phyloP scores from a whole-genome alignment of 2,113 vertebrate species.

The Bufo bufo region DNA sequence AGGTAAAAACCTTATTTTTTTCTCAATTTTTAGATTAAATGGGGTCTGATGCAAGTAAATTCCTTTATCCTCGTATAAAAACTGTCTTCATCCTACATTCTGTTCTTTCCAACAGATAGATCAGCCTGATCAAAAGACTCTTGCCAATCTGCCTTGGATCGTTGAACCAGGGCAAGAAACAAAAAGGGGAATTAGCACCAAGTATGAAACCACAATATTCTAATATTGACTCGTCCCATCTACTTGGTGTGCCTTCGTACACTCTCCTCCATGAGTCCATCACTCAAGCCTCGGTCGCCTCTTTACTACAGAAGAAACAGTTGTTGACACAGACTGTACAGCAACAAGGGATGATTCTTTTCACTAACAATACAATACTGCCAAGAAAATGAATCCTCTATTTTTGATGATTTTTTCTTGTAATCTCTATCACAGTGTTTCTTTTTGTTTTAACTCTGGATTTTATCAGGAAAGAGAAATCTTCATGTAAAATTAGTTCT shows the following conservation, averaged over 20 bases:
- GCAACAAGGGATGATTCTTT: slow-evolving; percentile 9
- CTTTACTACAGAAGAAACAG: slow-evolving; percentile 7
- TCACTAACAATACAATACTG: slow-evolving; percentile 47
- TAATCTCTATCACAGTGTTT: slow-evolving; percentile 47
- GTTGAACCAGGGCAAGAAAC: slow-evolving; percentile 98
- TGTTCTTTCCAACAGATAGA: slow-evolving; percentile 85
- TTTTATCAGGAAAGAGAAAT: slow-evolving; percentile 26
- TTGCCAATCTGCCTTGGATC: slow-evolving; percentile 97
- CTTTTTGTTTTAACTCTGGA: slow-evolving; percentile 36
- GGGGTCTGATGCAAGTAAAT: background rate
- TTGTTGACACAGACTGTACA: slow-evolving; percentile 8
- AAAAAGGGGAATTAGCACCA: slow-evolving; percentile 99
- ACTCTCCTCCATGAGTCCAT: slow-evolving; percentile 29
- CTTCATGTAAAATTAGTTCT: slow-evolving; percentile 34
- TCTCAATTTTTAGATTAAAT: background rate
- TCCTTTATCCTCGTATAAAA: background rate
- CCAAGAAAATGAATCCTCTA: slow-evolving; percentile 53
- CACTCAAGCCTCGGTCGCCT: slow-evolving; percentile 24
- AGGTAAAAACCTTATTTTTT: background rate
- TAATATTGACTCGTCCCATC: slow-evolving; percentile 73
- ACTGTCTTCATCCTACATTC: background rate
- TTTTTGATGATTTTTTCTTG: slow-evolving; percentile 51
- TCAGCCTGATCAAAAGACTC: slow-evolving; percentile 97
- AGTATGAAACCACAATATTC: slow-evolving; percentile 99
- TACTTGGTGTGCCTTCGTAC: slow-evolving; percentile 56